Base-by-base conservation (phyloP, 1,140 invertebrate species). In the Cotesia vestalis region DNA sequence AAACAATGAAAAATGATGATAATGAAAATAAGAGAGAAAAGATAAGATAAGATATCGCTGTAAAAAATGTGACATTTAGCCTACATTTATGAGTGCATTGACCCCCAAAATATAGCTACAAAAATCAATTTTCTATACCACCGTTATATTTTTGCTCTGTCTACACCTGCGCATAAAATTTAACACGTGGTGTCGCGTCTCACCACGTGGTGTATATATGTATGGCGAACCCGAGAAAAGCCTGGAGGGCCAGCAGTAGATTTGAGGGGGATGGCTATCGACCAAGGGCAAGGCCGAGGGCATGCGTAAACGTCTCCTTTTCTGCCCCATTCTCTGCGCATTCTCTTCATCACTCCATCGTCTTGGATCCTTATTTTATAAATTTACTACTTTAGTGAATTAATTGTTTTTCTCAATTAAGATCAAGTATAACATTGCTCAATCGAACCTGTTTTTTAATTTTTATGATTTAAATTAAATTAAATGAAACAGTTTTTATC, bases 221-320 rank as follows among this genome's bases (percentile, higher is more conserved):
- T 81, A 82, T 84, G 5, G 5, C 40, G 11, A 81, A 77, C 69
- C 38, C 71, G 73, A 59, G 63, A 20, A 59, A 59, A 59, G 57
- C 6, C 57, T 59, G 14, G 57, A 59, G 57, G 57, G 57, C 57
- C 53, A 38, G 61, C 27, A 60, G 12, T 12, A n/a, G n/a, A n/a
- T 51, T 46, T 27, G 75, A 78, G 75, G 78, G 80, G 80, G 80
- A 82, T 84, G 82, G 52, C 57, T 85, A 85, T 84, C 83, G 84
- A 85, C 78, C 84, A 85, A 85, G 84, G 84, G 83, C 84, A 85
- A 85, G 83, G 84, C 79, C 82, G 78, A 78, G 83, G 79, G 79
- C 81, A 84, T 84, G 84, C 83, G 84, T 83, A 79, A 76, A 81
- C 72, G 73, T 14, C 17, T 17, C 36, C 9, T 36, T 60, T 20